Percentiles rank a stretch among this genome's conserved stretches.
These are phyloP conservation scores for Micronisus gabar DNA, from an alignment of 2,113 vertebrate species.

Conservation along the genomic window DNA sequence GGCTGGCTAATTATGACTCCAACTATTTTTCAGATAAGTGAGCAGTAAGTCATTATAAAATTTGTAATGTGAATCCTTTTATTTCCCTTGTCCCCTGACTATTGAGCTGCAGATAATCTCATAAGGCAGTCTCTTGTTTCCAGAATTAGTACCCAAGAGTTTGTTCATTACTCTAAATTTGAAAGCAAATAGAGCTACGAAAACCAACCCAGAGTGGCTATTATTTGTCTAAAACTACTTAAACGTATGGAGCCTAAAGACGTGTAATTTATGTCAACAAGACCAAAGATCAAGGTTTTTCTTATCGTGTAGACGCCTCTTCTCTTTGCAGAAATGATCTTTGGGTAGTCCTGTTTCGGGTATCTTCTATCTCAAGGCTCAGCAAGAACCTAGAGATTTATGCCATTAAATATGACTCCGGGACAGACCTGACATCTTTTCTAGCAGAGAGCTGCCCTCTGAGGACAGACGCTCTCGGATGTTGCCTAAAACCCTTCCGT, in stretches of 20 bases:
- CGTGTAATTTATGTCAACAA: background rate
- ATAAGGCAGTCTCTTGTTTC: conserved; percentile 22
- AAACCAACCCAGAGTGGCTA: background rate
- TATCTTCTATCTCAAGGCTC: background rate
- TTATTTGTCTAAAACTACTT: background rate
- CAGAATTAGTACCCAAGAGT: conserved; percentile 33
- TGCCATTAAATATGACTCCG: background rate
- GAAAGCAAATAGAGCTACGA: background rate
- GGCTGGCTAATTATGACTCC: conserved; percentile 64
- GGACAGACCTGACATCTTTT: background rate
- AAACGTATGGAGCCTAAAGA: background rate
- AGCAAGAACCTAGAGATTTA: background rate
- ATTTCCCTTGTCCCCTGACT: conserved; percentile 46
- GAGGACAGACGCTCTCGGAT: background rate
- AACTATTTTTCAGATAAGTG: conserved; percentile 65
- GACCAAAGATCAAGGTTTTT: background rate
- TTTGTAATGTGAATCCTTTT: conserved; percentile 53
- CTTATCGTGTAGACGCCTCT: background rate
- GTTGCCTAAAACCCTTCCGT: background rate
- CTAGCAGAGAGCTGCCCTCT: background rate
- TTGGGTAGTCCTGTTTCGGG: background rate
- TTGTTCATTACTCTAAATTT: conserved; percentile 38
- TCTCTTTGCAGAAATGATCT: background rate
- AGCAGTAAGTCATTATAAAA: conserved; percentile 68
- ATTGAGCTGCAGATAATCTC: conserved; percentile 52